Percentiles rank a stretch among this genome's conserved stretches.
phyloP scores from a whole-genome alignment of 1,140 invertebrate species.

The Drosophila ohnishii region DNA sequence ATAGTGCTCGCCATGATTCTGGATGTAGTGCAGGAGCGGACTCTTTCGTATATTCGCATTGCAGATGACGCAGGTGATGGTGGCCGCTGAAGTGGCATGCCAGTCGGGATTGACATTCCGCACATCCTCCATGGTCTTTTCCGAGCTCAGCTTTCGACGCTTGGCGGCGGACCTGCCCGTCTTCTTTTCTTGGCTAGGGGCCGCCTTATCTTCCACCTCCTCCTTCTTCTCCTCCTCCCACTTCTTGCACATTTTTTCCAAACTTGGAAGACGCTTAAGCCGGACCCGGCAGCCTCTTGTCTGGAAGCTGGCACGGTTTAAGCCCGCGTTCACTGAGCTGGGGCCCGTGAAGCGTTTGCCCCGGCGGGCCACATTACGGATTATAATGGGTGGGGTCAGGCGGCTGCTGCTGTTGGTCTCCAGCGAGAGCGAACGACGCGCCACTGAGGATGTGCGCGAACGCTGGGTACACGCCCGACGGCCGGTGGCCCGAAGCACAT shows the following conservation, averaged over 20 bases:
- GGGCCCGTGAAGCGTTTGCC: slow-evolving; percentile 14
- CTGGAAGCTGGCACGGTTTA: slow-evolving; percentile 6
- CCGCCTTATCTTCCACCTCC: background rate
- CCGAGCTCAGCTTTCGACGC: background rate
- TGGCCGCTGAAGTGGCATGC: slow-evolving; percentile 36
- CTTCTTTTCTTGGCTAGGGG: background rate
- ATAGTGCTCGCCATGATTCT: slow-evolving; percentile 85
- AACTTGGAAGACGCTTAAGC: background rate
- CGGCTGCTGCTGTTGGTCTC: slow-evolving; percentile 4
- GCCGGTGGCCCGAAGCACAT: slow-evolving; percentile 84
- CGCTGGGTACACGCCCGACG: slow-evolving; percentile 81
- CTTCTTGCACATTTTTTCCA: background rate
- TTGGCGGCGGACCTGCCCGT: background rate
- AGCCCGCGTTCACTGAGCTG: background rate
- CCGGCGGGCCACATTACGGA: slow-evolving; percentile 56
- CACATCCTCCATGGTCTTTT: too few relatives aligned
- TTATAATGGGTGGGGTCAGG: background rate
- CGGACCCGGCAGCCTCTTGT: background rate
- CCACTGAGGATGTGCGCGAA: background rate
- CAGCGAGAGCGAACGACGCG: background rate
- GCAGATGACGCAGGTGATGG: slow-evolving; percentile 84
- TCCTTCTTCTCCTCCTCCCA: background rate
- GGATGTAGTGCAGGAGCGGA: slow-evolving; percentile 85
- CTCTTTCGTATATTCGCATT: slow-evolving; percentile 35
- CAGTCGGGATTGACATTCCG: slow-evolving; percentile 46